Base-by-base conservation (phyloP, 2,888 invertebrate genomes). In the Omphaloscelis lunosa region DNA sequence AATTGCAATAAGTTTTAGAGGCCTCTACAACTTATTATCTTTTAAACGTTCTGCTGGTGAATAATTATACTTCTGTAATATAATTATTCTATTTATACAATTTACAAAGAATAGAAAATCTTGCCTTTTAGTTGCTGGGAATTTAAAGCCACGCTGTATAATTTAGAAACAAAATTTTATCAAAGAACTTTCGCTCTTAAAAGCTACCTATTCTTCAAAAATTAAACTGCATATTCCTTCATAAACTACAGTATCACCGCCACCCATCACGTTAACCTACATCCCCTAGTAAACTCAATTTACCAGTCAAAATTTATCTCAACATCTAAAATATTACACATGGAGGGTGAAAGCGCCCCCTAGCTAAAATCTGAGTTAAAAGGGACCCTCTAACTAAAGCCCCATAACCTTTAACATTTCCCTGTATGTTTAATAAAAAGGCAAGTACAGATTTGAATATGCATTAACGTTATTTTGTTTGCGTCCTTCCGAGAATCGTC, bases 401-500 rank as follows among this genome's bases (percentile, higher is more conserved):
- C 66, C 75, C 68, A 51, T 78, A 84, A 88, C 87, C 84, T 87
- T 87, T 87, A 82, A 82, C 79, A 81, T 89, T 83, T 86, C 62
- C 75, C 70, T 86, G 71, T 82, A 82, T 83, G 83, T 62, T 78
- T 84, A 89, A 86, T 89, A 89, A 86, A 89, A 88, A 88, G 81
- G 77, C 72, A 71, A 68, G 86, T 84, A 85, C 80, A 86, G 83
- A 89, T 89, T 89, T 87, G 87, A 89, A 88, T 89, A 89, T 88
- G 87, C 84, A 89, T 88, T 89, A 89, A 69, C 77, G 73, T 84
- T 88, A 88, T 87, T 88, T 88, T 80, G 89, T 87, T 88, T 88
- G 82, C 79, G 68, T 73, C 88, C 80, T 69, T 87, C 53, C 4
- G 61, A 63, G 66, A 58, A 67, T 79, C 75, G 77, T 75, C 69